Conservation (phyloP, 2,888 invertebrate species). For the Endomychus coccineus region DNA sequence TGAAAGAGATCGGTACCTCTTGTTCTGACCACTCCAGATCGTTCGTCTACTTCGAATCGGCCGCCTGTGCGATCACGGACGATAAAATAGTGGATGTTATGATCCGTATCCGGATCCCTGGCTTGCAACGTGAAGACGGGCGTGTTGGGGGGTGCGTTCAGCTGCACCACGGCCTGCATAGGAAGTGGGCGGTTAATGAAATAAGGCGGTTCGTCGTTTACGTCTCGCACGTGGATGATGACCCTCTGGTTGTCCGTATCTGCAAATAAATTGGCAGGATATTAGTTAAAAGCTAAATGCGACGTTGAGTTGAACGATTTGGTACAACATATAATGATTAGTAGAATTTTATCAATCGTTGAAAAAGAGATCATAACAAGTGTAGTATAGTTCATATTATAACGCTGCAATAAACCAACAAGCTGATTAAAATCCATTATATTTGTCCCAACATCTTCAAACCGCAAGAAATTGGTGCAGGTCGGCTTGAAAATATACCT, state of each 20-base stretch:
- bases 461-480: too few relatives aligned
- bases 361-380: too few relatives aligned
- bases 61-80: slow-evolving; percentile 82
- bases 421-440: too few relatives aligned
- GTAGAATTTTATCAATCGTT: too few relatives aligned
- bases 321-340: too few relatives aligned
- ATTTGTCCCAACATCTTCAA: too few relatives aligned
- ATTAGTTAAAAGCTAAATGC: too few relatives aligned
- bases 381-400: too few relatives aligned
- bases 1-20: slow-evolving; percentile 88
- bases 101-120: slow-evolving; percentile 92
- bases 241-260: slow-evolving; percentile 93
- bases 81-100: slow-evolving; percentile 93
- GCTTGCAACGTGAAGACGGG: slow-evolving; percentile 97
- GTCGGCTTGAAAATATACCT: too few relatives aligned
- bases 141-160: slow-evolving; percentile 91
- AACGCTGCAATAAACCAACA: too few relatives aligned
- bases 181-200: slow-evolving; percentile 96
- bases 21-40: slow-evolving; percentile 87
- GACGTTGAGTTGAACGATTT: too few relatives aligned
- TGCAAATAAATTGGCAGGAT: too few relatives aligned
- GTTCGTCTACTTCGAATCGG: slow-evolving; percentile 57
- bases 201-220: slow-evolving; percentile 94
- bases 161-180: slow-evolving; percentile 94
- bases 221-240: slow-evolving; percentile 90